Conservation (phyloP, 2,888 invertebrate genomes). For the Meliscaeva auricollis region DNA sequence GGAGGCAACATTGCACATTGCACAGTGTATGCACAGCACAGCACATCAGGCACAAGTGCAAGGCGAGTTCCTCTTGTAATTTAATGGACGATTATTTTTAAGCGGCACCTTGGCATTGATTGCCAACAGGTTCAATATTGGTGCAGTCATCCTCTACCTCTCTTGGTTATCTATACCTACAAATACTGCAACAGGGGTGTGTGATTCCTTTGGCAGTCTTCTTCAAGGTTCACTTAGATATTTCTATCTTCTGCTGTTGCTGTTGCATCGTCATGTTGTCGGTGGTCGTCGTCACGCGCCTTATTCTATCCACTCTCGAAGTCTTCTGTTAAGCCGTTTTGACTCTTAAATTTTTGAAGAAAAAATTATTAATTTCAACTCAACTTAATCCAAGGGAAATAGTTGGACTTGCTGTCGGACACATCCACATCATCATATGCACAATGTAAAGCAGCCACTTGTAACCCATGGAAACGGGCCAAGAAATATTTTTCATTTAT, state of each 20-base stretch:
- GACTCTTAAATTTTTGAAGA: conserved; percentile 38
- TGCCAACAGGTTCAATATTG: conserved; percentile 75
- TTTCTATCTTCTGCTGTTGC: not conserved
- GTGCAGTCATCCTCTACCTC: conserved; percentile 29
- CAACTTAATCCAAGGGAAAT: conserved; percentile 53
- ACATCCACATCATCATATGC: not conserved
- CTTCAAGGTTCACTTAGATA: conserved; percentile 72
- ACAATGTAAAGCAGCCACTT: conserved; percentile 14
- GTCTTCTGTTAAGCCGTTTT: conserved; percentile 27
- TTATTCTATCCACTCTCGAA: not conserved
- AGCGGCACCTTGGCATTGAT: conserved; percentile 76
- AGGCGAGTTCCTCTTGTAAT: conserved; percentile 33
- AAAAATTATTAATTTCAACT: conserved; percentile 45
- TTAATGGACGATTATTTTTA: conserved; percentile 72
- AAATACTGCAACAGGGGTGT: not conserved
- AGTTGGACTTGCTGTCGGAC: conserved; percentile 26
- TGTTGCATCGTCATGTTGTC: conserved; percentile 2
- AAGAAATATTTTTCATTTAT: conserved; percentile 57
- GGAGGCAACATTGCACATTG: conserved; percentile 20
- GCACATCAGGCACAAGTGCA: conserved; percentile 1
- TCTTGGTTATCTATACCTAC: conserved; percentile 20
- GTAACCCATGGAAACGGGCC: conserved; percentile 61
- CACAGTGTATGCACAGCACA: not conserved
- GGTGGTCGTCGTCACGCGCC: conserved; percentile 1
- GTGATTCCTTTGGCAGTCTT: conserved; percentile 58